Percentiles rank a stretch among this genome's conserved stretches.
These are phyloP conservation scores for Diorhabda elongata DNA, from an alignment of 1,140 invertebrate species.

Conservation along the genomic window DNA sequence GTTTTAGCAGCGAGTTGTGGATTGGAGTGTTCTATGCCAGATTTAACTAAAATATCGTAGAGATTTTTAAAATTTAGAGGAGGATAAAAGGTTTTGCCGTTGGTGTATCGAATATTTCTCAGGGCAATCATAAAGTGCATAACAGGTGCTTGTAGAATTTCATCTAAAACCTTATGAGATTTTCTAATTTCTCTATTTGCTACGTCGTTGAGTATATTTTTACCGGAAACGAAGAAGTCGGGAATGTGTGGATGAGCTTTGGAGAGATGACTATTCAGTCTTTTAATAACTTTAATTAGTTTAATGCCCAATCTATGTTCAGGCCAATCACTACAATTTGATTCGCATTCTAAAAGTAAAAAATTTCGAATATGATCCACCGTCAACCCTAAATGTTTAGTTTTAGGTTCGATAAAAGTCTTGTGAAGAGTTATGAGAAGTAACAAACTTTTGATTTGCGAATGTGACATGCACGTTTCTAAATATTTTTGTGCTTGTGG, in stretches of 20 bases:
- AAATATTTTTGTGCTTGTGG: slow-evolving; percentile 68
- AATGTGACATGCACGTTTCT: slow-evolving; percentile 61
- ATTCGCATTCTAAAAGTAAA: slow-evolving; percentile 72
- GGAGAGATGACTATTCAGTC: not conserved
- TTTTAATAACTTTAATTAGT: not conserved
- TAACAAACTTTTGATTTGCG: slow-evolving; percentile 64
- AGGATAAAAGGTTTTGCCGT: slow-evolving; percentile 56
- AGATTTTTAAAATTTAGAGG: slow-evolving; percentile 58
- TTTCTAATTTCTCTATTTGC: not conserved
- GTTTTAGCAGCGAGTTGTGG: not conserved
- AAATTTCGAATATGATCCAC: slow-evolving; percentile 66
- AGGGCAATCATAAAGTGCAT: slow-evolving; percentile 64
- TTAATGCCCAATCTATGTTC: slow-evolving; percentile 52
- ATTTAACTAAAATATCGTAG: slow-evolving; percentile 51
- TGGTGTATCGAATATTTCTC: slow-evolving; percentile 59
- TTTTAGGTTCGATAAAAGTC: slow-evolving; percentile 60
- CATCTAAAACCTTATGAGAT: slow-evolving; percentile 46
- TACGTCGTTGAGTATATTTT: not conserved
- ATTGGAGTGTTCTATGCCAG: slow-evolving; percentile 5
- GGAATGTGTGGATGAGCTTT: not conserved
- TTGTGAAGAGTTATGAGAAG: slow-evolving; percentile 62
- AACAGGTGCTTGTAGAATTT: slow-evolving; percentile 53
- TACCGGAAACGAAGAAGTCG: not conserved
- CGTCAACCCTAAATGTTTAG: slow-evolving; percentile 55
- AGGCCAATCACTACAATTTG: slow-evolving; percentile 62